Evolutionary conservation across 2,888 invertebrate genomes (phyloP).

Genomic region (Dynastes maya): DNA sequence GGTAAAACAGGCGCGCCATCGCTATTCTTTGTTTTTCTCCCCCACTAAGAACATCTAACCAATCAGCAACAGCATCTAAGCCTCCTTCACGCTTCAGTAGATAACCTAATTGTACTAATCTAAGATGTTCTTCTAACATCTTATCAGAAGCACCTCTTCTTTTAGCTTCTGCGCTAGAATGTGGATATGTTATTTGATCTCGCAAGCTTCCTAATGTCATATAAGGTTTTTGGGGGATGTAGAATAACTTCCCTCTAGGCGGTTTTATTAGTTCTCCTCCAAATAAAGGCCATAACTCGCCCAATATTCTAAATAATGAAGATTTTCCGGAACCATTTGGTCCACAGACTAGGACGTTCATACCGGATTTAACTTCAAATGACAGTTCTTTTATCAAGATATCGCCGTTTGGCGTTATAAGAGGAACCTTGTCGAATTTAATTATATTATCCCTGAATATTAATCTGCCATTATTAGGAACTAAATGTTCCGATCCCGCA

Average conservation of each 20-base stretch:
- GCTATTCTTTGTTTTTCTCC: conserved; percentile 99
- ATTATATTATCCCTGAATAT: conserved; percentile 91
- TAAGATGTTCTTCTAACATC: conserved; percentile 83
- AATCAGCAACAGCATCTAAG: conserved; percentile 95
- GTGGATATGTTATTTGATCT: conserved; percentile 95
- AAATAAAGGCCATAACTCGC: conserved; percentile 98
- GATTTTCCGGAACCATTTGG: conserved; percentile 99
- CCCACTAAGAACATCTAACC: conserved; percentile 98
- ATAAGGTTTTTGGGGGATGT: conserved; percentile 97
- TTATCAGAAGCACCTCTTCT: conserved; percentile 85
- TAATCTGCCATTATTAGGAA: conserved; percentile 85
- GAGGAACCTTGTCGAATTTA: conserved; percentile 92
- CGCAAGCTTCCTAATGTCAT: conserved; percentile 97
- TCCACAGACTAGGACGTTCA: conserved; percentile 98
- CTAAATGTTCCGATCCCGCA: conserved; percentile 66
- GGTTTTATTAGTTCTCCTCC: conserved; percentile 96
- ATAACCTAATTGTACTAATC: conserved; percentile 88
- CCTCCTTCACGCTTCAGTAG: conserved; percentile 89
- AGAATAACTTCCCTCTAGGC: conserved; percentile 95
- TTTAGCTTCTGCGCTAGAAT: conserved; percentile 88
- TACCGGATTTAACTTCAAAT: conserved; percentile 91
- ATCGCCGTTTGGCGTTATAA: conserved; percentile 98
- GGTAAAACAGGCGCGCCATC: conserved; percentile 98
- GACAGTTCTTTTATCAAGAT: conserved; percentile 89
- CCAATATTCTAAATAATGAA: conserved; percentile 95